Base-by-base conservation (phyloP, 1,140 invertebrate species). In the Lordiphosa collinella region DNA sequence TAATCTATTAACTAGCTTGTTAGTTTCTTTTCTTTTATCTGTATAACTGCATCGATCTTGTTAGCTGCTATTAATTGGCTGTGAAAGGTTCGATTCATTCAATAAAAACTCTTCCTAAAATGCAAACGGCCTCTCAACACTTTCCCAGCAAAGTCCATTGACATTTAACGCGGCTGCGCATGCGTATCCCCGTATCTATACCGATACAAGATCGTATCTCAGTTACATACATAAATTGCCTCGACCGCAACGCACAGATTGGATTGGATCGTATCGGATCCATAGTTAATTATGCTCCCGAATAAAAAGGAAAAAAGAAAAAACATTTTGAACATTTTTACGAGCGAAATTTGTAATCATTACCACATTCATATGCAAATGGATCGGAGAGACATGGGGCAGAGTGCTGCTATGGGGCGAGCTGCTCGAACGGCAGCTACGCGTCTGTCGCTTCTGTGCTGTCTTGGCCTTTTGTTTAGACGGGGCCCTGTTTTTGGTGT, bases 321-420 rank as follows among this genome's bases (percentile, higher is more conserved):
- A 70, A 59, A 65, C 55, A 66, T 82, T 64, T 68, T 69, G 68
- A 84, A 84, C 78, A 84, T 84, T 84, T 84, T 84, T 84, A 84
- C 78, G 78, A 84, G 78, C 78, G 78, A 84, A 84, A 84, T 84
- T 84, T 84, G 78, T 84, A 84, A 84, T 84, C 78, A 84, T 84
- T 84, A 82, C 78, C 78, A 84, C 78, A 84, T 84, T 84, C 78
- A 84, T 84, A 84, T 84, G 78, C 78, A 84, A 84, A 84, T 84
- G 68, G 31, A 49, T 54, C 36, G 5, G 22, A 38, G 10, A 41
- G 13, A 6, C 43, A 38, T 38, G 14, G 36, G 12, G 44, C 58
- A 67, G 47, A 35, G n/a, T n/a, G n/a, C 46, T 13, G n/a, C 29
- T 32, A 6, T 38, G n/a, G 6, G 37, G 41, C 40, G 71, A 68